Conservation (phyloP, 2,797 vertebrate species). For the Heteromormyrus szaboi region DNA sequence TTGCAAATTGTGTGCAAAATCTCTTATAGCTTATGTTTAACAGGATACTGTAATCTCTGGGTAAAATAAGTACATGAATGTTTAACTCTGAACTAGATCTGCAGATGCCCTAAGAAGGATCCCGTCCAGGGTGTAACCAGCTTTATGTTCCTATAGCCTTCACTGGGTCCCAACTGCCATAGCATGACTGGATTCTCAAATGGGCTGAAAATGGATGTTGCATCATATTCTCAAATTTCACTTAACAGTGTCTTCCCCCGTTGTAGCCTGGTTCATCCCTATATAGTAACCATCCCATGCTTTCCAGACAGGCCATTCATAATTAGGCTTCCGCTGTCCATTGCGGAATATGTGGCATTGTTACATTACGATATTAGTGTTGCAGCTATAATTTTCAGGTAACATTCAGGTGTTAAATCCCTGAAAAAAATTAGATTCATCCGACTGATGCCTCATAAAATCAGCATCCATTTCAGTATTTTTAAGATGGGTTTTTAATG, state of each 20-base stretch:
- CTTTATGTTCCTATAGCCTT: neutral
- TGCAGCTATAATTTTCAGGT: neutral
- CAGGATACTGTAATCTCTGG: neutral
- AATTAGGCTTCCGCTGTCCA: neutral
- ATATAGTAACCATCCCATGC: neutral
- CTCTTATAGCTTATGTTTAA: neutral
- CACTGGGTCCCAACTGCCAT: neutral
- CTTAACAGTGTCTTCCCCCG: neutral
- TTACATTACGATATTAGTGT: neutral
- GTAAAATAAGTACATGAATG: neutral
- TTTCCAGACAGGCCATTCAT: neutral
- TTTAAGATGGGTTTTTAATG: neutral
- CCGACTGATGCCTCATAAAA: neutral
- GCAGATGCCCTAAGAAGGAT: neutral
- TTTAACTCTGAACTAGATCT: neutral
- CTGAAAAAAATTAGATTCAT: neutral
- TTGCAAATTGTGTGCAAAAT: neutral
- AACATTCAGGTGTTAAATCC: neutral
- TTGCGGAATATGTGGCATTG: neutral
- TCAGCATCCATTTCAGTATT: neutral
- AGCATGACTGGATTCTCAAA: neutral
- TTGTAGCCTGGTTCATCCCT: neutral
- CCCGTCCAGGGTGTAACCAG: neutral
- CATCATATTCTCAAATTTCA: neutral
- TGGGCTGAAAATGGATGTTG: neutral